Evolutionary conservation across 2,888 invertebrate genomes (phyloP).

Genomic region (Ceriagrion tenellum): DNA sequence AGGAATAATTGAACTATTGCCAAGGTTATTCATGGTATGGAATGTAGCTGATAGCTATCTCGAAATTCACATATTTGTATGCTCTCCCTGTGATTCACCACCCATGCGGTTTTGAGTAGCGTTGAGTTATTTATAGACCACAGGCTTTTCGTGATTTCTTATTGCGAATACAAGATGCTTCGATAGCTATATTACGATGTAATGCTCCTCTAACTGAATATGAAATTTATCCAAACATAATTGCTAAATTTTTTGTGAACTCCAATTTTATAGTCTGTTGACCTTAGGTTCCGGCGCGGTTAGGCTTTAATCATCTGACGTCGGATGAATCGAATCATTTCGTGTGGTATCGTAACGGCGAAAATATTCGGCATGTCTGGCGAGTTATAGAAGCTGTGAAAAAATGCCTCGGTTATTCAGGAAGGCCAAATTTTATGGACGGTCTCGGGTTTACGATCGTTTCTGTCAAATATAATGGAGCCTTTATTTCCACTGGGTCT

Average conservation of each 20-base stretch:
- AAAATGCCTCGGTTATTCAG: not conserved
- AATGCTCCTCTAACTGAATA: no score
- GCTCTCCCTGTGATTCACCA: not conserved
- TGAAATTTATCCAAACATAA: not conserved
- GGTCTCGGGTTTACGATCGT: not conserved
- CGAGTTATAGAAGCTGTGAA: not conserved
- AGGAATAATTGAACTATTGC: no score
- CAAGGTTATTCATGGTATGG: no score
- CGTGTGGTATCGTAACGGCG: not conserved
- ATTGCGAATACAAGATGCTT: not conserved
- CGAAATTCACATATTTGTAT: not conserved
- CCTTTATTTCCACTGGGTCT: no score
- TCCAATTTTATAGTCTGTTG: not conserved
- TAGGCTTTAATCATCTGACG: not conserved
- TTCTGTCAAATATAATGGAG: not conserved
- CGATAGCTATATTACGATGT: not conserved
- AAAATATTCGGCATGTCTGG: not conserved
- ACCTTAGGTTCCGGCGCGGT: not conserved
- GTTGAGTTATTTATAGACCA: not conserved
- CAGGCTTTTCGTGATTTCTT: not conserved
- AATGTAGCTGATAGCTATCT: no score
- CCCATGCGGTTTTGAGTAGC: not conserved
- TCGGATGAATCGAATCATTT: not conserved
- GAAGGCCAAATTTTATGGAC: not conserved
- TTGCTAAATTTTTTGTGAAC: not conserved